Evolutionary conservation across 1,140 invertebrate species (phyloP), one percentile per base, ranked within the genome.

Genomic region (Megalopta genalis): DNA sequence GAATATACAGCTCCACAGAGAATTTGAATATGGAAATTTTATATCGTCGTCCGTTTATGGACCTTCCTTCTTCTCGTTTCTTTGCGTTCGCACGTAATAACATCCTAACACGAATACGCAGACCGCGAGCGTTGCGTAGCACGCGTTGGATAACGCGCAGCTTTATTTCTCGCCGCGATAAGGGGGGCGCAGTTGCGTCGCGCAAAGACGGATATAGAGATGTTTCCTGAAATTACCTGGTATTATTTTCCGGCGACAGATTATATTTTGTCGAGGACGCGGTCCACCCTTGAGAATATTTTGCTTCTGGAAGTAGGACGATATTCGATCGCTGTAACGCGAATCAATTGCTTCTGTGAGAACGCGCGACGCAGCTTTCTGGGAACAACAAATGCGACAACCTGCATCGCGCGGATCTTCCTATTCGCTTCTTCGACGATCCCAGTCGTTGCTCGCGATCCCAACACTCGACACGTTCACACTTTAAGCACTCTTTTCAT

Each of bases 1-100:
- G 62, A 52, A n/a, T 21, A 77, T 25, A 57, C 16, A 21, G n/a
- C 46, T 4, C 12, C 46, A 14, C 18, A n/a, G 12, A 9, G 39
- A 64, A 77, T 77, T 77, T 71, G 59, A 77, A 77, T 77, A 77
- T 77, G 76, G 76, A 77, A 77, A 77, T 77, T 77, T 77, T 52
- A 77, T 77, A 71, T 77, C 64, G 67, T 71, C 76, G 54, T 5
- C 27, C 68, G 59, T 37, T 77, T 71, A 52, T 46, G 32, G 42
- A n/a, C 6, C 23, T 32, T 2, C 3, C 5, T 37, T 14, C 27
- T 63, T 63, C 42, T 71, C 23, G 7, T 62, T 77, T 46, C 66
- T 69, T 77, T 77, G 21, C 27, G 52, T 64, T 77, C 23, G 54
- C 76, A 64, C 68, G 18, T 71, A 42, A 77, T 71, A 77, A 49